Base-by-base conservation (phyloP, 1,140 invertebrate genomes). In the Drosophila melanica region DNA sequence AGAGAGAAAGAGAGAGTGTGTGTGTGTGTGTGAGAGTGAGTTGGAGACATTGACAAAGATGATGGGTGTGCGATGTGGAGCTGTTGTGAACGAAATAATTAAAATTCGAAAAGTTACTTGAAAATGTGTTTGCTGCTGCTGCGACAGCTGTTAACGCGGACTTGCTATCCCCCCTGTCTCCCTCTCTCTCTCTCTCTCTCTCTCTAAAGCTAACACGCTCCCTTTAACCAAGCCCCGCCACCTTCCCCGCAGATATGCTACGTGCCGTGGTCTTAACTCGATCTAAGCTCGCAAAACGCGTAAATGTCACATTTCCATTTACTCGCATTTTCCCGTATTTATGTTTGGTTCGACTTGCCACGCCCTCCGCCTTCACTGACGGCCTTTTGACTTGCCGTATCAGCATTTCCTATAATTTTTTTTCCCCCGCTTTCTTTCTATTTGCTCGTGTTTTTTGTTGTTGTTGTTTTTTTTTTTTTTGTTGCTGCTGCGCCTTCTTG, bases 251-350 rank as follows among this genome's bases (percentile, higher is more conserved):
- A 9, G 27, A 16, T 20, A 2, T 20, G 65, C 72, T 82, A 89
- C 84, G 84, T 89, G 84, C 85, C 85, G 65, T 70, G 82, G 77
- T 89, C 79, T 89, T 89, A 89, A 75, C 85, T 89, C 84, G 63
- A 81, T 89, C 84, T 89, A 89, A 89, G 84, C 84, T 89, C 47
- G 41, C 79, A 82, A 77, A 89, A 79, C 80, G 84, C 84, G 84
- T 79, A 77, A 89, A 89, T 89, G 84, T 89, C 84, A 89, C 84
- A 89, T 80, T 89, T 89, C 84, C 84, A 89, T 89, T 89, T 89
- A 89, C 50, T 71, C 50, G 63, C 18, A 72, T 72, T 72, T 89
- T 87, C 72, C 54, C 69, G 72, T 89, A 89, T 82, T 87, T 87
- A 82, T 82, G 71, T 87, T 82, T 87, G 71, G 68, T 87, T 89